Percentiles rank a stretch among this genome's conserved stretches.
These are phyloP conservation scores for Toxotes jaculatrix DNA, from an alignment of 2,113 vertebrate species.

Conservation along the genomic window DNA sequence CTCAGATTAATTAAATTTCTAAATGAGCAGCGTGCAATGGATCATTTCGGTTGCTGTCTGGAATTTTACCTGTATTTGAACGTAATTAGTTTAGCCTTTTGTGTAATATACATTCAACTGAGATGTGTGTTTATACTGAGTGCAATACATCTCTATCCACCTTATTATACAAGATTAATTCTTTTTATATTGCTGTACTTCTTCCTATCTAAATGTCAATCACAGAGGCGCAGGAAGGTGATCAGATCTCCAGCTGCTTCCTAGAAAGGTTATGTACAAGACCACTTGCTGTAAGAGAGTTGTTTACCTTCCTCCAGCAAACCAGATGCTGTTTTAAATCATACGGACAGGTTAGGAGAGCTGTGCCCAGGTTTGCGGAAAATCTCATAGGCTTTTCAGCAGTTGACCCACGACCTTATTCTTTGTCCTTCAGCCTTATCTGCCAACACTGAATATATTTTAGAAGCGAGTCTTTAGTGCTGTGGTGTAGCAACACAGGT, in stretches of 20 bases:
- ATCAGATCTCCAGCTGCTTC: constrained; percentile 48
- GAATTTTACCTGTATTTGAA: background rate
- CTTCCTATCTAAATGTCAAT: constrained; percentile 37
- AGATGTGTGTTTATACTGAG: too few species aligned
- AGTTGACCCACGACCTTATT: constrained; percentile 59
- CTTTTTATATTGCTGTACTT: constrained; percentile 15
- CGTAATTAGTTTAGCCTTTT: background rate
- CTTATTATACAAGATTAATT: background rate
- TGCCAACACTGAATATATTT: constrained; percentile 29
- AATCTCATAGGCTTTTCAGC: constrained; percentile 49
- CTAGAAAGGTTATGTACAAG: constrained; percentile 40
- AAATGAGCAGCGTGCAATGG: too few species aligned
- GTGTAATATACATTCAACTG: background rate
- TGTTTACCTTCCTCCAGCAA: constrained; percentile 30
- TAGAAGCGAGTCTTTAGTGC: background rate
- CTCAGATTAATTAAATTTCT: too few species aligned
- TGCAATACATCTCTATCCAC: background rate
- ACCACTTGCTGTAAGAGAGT: constrained; percentile 21
- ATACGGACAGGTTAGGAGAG: constrained; percentile 30
- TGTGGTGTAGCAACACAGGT: background rate
- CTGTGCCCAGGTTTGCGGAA: constrained; percentile 19
- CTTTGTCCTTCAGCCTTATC: constrained; percentile 24
- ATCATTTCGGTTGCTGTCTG: background rate
- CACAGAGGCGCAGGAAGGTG: constrained; percentile 31
- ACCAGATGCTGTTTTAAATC: constrained; percentile 54